Conservation (phyloP, 2,888 invertebrate species). For the Creontiades dilutus region DNA sequence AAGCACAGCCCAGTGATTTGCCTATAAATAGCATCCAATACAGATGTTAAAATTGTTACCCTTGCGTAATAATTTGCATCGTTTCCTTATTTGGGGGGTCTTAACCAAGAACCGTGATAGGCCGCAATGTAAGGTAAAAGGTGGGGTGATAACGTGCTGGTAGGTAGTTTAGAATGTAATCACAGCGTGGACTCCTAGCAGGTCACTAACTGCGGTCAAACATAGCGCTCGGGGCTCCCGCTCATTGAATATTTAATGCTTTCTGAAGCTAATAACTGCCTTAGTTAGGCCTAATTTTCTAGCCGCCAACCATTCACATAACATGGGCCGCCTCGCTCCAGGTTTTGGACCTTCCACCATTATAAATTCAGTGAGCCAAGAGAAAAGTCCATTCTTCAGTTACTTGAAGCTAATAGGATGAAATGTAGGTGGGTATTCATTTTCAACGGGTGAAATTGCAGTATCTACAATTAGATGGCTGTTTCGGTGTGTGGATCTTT, state of each 20-base stretch:
- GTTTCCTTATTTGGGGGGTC: too few relatives aligned
- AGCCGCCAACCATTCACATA: conserved; percentile 56
- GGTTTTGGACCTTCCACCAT: background rate
- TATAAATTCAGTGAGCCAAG: background rate
- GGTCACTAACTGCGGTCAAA: conserved; percentile 54
- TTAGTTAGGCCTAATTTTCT: conserved; percentile 63
- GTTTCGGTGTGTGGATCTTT: too few relatives aligned
- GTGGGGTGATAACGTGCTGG: conserved; percentile 25
- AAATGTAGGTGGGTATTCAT: too few relatives aligned
- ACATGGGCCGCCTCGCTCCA: conserved; percentile 45
- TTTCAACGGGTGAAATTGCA: too few relatives aligned
- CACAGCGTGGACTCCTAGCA: conserved; percentile 41
- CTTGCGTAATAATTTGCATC: too few relatives aligned
- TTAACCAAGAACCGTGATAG: background rate
- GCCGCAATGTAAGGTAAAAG: background rate
- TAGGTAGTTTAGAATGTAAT: conserved; percentile 38
- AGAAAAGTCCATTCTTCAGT: too few relatives aligned
- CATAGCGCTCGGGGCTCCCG: conserved; percentile 26
- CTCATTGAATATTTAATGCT: conserved; percentile 66
- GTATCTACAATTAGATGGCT: too few relatives aligned
- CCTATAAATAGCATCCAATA: too few relatives aligned
- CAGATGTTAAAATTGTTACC: too few relatives aligned
- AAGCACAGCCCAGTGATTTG: too few relatives aligned
- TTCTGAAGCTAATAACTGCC: conserved; percentile 58
- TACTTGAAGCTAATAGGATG: too few relatives aligned